Percentiles rank a stretch among this genome's conserved stretches.
Evolutionary conservation across 1,140 invertebrate genomes (phyloP).

Genomic region (Teleopsis dalmanni): DNA sequence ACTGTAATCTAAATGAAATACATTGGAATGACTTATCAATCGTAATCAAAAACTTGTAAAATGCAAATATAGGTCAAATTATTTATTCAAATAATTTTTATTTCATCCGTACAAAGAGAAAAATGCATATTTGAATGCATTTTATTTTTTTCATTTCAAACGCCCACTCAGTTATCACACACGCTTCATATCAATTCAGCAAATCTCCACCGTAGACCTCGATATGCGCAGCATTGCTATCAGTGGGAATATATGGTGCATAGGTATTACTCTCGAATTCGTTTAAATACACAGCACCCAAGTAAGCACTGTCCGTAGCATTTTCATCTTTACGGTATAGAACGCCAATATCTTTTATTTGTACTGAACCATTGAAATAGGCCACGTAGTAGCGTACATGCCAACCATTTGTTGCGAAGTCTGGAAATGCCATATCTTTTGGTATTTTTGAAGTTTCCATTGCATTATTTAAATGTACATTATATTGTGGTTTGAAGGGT

Average conservation of each 20-base stretch:
- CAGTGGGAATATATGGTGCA: constrained; percentile 6
- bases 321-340: constrained; percentile 15
- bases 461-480: constrained; percentile 6
- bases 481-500: constrained; percentile 11
- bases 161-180: no score
- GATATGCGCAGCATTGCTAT: constrained; percentile 13
- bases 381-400: constrained; percentile 27
- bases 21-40: no score
- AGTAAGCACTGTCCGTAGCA: constrained; percentile 7
- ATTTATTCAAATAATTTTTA: no score
- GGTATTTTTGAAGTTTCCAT: constrained; percentile 15
- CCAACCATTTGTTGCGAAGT: constrained; percentile 20
- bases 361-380: constrained; percentile 25
- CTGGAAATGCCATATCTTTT: neutral
- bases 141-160: no score
- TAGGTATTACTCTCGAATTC: constrained; percentile 9
- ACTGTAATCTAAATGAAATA: no score
- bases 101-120: no score
- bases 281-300: constrained; percentile 30
- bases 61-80: no score
- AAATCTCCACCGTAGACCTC: constrained; percentile 11
- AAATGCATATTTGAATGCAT: no score
- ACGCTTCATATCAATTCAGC: constrained; percentile 11
- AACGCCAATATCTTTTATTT: constrained; percentile 28
- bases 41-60: no score